Percentiles rank a stretch among this genome's conserved stretches.
Evolutionary conservation across 2,888 invertebrate species (phyloP).

Genomic region (Bimastos eiseni): DNA sequence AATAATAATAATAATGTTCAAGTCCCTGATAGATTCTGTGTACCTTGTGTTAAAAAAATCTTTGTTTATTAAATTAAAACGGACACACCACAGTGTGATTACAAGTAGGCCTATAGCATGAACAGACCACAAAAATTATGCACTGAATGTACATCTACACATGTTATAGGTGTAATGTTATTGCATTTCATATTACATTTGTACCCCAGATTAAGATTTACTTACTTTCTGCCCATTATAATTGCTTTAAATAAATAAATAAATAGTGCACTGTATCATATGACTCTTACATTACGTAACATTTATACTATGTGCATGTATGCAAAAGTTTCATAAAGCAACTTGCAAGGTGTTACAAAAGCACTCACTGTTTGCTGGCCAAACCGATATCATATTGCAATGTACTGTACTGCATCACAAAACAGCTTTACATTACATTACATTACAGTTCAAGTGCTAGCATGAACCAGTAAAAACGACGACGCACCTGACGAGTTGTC

Average conservation of each 20-base stretch:
- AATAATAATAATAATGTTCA: too few species aligned
- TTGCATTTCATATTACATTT: background rate
- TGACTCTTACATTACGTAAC: background rate
- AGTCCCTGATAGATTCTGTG: too few species aligned
- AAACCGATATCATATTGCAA: background rate
- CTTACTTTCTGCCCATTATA: background rate
- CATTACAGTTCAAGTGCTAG: background rate
- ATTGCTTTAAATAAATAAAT: too few species aligned
- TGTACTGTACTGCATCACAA: background rate
- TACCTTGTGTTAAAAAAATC: too few species aligned
- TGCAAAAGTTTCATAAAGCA: background rate
- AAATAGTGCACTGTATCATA: background rate
- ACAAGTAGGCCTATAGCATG: too few species aligned
- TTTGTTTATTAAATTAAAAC: background rate
- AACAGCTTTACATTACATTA: background rate
- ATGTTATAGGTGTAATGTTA: background rate
- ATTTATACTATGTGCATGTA: background rate
- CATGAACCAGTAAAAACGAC: background rate
- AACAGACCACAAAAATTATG: background rate
- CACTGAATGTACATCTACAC: background rate
- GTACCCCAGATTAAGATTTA: background rate
- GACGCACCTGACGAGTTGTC: background rate
- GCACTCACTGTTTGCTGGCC: too few species aligned
- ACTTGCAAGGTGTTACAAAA: background rate
- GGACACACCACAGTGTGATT: too few species aligned